These are phyloP conservation scores for Crypturellus undulatus DNA, from an alignment of 2,113 vertebrate species.

Conservation along the genomic window DNA sequence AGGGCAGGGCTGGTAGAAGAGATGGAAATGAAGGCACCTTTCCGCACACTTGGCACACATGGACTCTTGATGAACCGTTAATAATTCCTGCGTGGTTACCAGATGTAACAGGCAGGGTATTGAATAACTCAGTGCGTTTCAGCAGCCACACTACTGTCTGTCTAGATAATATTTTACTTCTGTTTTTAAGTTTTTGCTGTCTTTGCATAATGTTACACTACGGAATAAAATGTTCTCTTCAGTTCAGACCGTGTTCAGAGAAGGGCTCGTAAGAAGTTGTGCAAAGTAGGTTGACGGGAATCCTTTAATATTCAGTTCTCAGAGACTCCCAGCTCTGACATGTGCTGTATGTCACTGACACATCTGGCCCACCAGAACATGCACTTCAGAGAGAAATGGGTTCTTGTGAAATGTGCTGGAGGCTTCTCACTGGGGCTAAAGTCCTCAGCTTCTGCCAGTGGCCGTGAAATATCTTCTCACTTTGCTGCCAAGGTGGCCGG, in stretches of 20 bases:
- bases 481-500: slow-evolving; percentile 5
- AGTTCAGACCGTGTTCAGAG: not conserved
- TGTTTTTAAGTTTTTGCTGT: slow-evolving; percentile 38
- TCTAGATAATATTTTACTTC: slow-evolving; percentile 62
- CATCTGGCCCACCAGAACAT: not conserved
- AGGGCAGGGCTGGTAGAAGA: not conserved
- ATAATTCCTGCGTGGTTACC: not conserved
- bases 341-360: not conserved
- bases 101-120: not conserved
- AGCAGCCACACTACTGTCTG: not conserved
- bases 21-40: not conserved
- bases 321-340: not conserved
- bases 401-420: not conserved
- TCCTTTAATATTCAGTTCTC: not conserved
- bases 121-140: slow-evolving; percentile 17
- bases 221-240: not conserved
- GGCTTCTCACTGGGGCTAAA: not conserved
- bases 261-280: not conserved
- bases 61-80: not conserved
- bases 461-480: not conserved
- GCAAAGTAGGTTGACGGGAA: not conserved
- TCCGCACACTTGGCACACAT: not conserved
- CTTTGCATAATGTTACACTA: not conserved
- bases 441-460: not conserved
- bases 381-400: not conserved